A percentile compares a stretch with the other conserved stretches of the same genome.
Conservation (phyloP, 2,888 invertebrate species). For the Sphaeridia pumilis region DNA sequence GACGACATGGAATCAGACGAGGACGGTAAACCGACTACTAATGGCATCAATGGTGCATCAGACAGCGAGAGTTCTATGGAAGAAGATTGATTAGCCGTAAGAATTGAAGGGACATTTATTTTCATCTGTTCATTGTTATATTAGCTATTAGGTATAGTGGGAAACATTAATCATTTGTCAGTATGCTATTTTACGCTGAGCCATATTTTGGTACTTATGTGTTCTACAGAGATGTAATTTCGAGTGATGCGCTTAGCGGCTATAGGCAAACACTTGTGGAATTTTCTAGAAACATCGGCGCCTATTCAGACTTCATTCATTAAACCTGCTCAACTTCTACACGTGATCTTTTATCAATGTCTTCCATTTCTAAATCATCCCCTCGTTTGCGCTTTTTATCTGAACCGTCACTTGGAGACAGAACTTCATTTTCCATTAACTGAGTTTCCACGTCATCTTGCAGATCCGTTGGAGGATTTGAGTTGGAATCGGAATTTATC, state of each 20-base stretch:
- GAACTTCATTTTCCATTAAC: not conserved
- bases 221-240: too few species aligned
- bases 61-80: conserved; percentile 22
- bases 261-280: too few species aligned
- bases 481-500: not conserved
- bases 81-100: conserved; percentile 24
- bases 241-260: too few species aligned
- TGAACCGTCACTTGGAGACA: not conserved
- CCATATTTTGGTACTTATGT: too few species aligned
- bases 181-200: too few species aligned
- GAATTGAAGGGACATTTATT: too few species aligned
- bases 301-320: too few species aligned
- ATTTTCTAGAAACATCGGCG: too few species aligned
- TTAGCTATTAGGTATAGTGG: too few species aligned
- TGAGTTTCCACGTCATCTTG: not conserved
- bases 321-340: not conserved
- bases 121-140: too few species aligned
- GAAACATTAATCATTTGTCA: not conserved
- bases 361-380: not conserved
- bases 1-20: conserved; percentile 16
- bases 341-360: not conserved
- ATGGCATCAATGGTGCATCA: conserved; percentile 4
- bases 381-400: not conserved
- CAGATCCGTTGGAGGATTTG: not conserved
- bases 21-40: not conserved